Evolutionary conservation across 1,140 invertebrate species (phyloP), one percentile per base, ranked within the genome.

Genomic region (Cydia pomonella): DNA sequence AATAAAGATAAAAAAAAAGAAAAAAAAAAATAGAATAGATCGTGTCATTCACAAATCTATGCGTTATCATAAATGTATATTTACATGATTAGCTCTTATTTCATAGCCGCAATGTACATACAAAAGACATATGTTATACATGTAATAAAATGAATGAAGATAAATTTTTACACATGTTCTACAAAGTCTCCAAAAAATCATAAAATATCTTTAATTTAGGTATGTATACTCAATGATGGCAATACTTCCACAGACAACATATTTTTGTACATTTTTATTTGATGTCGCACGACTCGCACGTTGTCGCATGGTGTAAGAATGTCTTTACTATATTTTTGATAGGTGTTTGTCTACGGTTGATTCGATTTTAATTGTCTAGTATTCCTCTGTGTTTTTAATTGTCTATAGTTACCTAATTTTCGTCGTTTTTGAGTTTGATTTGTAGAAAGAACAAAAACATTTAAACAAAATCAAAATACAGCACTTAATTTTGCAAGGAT

Each of bases 361-460:
- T 59, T 59, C 53, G 53, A 59, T 59, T 59, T 59, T 18, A 18
- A 59, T 59, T 59, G 21, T 59, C 53, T 59, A 21, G n/a, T 10
- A 21, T 21, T 59, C 25, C 62, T 64, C 62, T 64, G 62, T 64
- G 59, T 21, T 62, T 64, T 64, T 29, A 27, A 27, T 64, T 64
- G 27, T 69, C 64, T 69, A 69, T 69, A 33, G 64, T 69, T 38
- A 69, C 27, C 29, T 69, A 69, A 69, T 69, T 69, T 69, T 69
- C 33, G 64, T 69, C 64, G 64, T 69, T 69, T n/a, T 69, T 69
- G 64, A 69, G 64, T 69, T 69, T 69, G 64, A 69, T 69, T 69
- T 41, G 64, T 38, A 18, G 27, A 69, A 69, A 41, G 64, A 69
- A 69, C 27, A 7, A 69, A 69, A 69, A 69, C 64, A 69, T 33